phyloP scores from a whole-genome alignment of 2,797 vertebrate species.

The Smutsia temminckii region DNA sequence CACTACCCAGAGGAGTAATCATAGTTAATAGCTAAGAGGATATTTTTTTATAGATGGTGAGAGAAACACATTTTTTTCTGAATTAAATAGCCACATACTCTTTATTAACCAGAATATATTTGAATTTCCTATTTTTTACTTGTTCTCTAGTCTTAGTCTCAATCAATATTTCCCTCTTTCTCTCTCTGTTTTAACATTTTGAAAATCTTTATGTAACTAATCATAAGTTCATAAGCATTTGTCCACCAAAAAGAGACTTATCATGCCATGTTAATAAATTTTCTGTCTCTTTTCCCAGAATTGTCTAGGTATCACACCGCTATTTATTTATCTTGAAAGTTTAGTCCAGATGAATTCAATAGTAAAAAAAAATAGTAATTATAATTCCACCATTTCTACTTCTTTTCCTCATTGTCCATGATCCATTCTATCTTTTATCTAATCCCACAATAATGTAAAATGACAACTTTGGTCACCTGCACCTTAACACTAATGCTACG shows the following conservation, averaged over 20 bases:
- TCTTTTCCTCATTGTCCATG: slow-evolving; percentile 12
- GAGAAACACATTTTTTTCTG: background rate
- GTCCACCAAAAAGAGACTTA: background rate
- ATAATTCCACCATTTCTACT: background rate
- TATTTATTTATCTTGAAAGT: slow-evolving; percentile 37
- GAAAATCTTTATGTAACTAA: background rate
- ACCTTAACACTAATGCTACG: background rate
- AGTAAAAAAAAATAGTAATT: slow-evolving; percentile 42
- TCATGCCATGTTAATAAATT: background rate
- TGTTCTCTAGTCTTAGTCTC: background rate
- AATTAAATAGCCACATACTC: background rate
- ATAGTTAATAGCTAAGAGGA: background rate
- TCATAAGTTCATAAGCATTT: background rate
- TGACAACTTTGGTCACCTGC: background rate
- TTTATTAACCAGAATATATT: background rate
- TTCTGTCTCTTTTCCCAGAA: slow-evolving; percentile 8
- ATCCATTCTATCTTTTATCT: background rate
- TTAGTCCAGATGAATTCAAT: background rate
- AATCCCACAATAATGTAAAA: background rate
- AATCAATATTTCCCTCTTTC: background rate
- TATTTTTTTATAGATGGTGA: background rate
- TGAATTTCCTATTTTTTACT: background rate
- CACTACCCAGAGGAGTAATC: slow-evolving; percentile 26
- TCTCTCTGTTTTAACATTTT: background rate
- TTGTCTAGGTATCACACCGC: background rate